Conservation (phyloP, 1,140 invertebrate species). For the Tribolium castaneum region DNA sequence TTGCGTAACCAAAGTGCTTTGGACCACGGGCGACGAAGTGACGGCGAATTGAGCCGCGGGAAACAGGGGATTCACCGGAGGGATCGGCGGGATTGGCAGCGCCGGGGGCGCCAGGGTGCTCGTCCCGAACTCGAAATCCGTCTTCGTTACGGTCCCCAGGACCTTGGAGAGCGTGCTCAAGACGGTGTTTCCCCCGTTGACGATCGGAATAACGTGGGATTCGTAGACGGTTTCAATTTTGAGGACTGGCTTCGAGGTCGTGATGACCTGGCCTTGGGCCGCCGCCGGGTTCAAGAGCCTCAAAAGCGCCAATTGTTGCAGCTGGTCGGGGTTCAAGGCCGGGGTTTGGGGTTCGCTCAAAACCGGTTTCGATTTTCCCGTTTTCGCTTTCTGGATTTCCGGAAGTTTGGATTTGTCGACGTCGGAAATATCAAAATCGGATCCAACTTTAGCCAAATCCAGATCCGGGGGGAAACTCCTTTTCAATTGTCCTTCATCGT, state of each 20-base stretch:
- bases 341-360: constrained; percentile 66
- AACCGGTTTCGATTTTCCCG: constrained; percentile 63
- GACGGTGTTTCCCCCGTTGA: constrained; percentile 78
- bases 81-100: constrained; percentile 63
- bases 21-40: constrained; percentile 83
- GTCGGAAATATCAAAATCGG: constrained; percentile 75
- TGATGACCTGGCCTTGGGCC: constrained; percentile 75
- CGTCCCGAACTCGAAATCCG: constrained; percentile 79
- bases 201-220: constrained; percentile 82
- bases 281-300: constrained; percentile 77
- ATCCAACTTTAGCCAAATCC: constrained; percentile 75
- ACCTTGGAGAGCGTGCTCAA: constrained; percentile 77
- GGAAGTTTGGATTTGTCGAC: constrained; percentile 72
- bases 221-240: constrained; percentile 83
- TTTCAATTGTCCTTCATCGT: constrained; percentile 72
- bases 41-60: constrained; percentile 78
- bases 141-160: constrained; percentile 76
- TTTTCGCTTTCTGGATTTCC: constrained; percentile 69
- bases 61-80: constrained; percentile 67
- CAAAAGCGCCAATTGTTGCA: constrained; percentile 79
- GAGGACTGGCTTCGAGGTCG: constrained; percentile 80
- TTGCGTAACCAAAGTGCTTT: constrained; percentile 81
- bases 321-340: constrained; percentile 75
- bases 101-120: constrained; percentile 74
- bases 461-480: constrained; percentile 72